Evolutionary conservation across 2,113 vertebrate genomes (phyloP).

Genomic region (Xerus inauris): DNA sequence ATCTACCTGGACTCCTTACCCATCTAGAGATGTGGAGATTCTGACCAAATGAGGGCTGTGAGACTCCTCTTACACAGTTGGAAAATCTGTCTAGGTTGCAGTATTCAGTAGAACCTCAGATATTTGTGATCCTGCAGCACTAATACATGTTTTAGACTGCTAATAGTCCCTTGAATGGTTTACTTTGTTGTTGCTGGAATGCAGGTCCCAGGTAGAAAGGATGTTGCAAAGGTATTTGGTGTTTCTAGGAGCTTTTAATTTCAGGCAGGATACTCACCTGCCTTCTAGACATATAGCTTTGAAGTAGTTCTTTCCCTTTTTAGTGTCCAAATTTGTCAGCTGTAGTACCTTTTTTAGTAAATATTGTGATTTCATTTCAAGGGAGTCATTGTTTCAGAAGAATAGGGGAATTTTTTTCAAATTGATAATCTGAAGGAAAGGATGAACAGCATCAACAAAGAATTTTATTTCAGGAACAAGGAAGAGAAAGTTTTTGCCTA

Average conservation of each 20-base stretch:
- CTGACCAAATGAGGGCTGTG: neutral
- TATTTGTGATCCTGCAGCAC: neutral
- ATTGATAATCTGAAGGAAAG: constrained; percentile 29
- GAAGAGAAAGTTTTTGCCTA: constrained; percentile 7
- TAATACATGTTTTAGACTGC: neutral
- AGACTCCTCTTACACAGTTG: neutral
- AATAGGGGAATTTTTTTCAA: constrained; percentile 1
- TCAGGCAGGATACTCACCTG: neutral
- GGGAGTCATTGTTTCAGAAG: constrained; percentile 47
- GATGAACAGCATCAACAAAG: neutral
- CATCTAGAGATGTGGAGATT: neutral
- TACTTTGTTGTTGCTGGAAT: neutral
- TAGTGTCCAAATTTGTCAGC: constrained; percentile 36
- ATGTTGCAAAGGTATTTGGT: neutral
- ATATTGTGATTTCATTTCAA: constrained; percentile 49
- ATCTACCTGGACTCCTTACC: neutral
- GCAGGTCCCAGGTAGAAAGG: neutral
- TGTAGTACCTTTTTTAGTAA: constrained; percentile 24
- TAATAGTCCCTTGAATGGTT: neutral
- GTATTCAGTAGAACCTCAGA: neutral
- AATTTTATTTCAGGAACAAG: constrained; percentile 32
- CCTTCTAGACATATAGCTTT: neutral
- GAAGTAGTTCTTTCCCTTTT: constrained; percentile 1
- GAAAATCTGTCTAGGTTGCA: neutral
- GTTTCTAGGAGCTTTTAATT: neutral